Evolutionary conservation across 2,797 vertebrate species (phyloP).

Genomic region (Myotis daubentonii): DNA sequence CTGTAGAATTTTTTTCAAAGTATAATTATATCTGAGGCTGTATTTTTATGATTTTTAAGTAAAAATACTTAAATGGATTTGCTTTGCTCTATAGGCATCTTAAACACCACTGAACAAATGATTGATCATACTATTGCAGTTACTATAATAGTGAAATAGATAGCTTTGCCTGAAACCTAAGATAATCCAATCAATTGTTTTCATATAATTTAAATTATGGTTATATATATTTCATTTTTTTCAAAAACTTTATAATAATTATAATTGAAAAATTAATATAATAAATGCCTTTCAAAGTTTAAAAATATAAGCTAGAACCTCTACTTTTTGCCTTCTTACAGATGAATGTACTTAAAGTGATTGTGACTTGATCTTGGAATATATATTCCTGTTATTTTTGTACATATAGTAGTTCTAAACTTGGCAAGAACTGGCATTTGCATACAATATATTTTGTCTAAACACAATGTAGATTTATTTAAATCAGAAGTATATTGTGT

Average conservation of each 20-base stretch:
- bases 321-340: slow-evolving; percentile 73
- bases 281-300: neutral
- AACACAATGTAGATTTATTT: slow-evolving; percentile 65
- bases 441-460: slow-evolving; percentile 67
- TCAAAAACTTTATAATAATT: neutral
- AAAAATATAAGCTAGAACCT: slow-evolving; percentile 46
- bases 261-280: neutral
- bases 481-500: slow-evolving; percentile 64
- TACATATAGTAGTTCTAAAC: slow-evolving; percentile 72
- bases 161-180: neutral
- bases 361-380: slow-evolving; percentile 69
- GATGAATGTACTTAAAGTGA: slow-evolving; percentile 64
- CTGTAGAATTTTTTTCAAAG: slow-evolving; percentile 2
- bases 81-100: neutral
- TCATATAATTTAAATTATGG: slow-evolving; percentile 45
- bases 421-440: slow-evolving; percentile 71
- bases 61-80: neutral
- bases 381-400: slow-evolving; percentile 48
- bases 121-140: neutral
- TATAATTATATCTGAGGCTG: neutral
- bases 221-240: slow-evolving; percentile 61
- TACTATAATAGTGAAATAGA: neutral
- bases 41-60: slow-evolving; percentile 42
- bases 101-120: neutral
- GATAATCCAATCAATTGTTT: neutral